Base-by-base conservation (phyloP, 2,113 vertebrate species). In the Daphoenositta chrysoptera region DNA sequence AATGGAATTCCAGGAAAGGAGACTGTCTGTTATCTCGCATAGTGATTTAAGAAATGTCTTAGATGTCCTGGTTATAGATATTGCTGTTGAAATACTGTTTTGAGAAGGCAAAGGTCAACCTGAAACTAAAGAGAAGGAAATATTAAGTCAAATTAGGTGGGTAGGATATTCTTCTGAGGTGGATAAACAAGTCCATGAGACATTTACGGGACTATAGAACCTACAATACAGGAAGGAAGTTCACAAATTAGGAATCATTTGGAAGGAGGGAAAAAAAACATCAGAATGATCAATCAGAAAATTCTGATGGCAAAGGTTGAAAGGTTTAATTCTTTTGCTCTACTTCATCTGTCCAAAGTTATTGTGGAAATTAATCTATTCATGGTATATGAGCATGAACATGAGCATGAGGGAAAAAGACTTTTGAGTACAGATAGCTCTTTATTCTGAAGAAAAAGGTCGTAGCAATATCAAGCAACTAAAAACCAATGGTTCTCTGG, bases 211-310 rank as follows among this genome's bases (percentile, higher is more conserved):
- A 56, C 19, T 72, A 11, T 7, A 73, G 19, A 60, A 65, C 13
- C 23, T 65, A 27, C 13, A 77, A 11, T 18, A 48, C 2, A 45
- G 24, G 57, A 48, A 65, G 7, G 22, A 87, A 65, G 4, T 57
- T 81, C 20, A 65, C 7, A 91, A 66, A 73, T 61, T 12, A 61
- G 7, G 57, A 94, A 50, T 50, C 7, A 28, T 61, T 64, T 51
- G 9, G 11, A 65, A 61, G 16, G 6, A 6, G 11, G 5, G 0
- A 2, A 12, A 4, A 31, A 60, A 64, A 8, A 3, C 27, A 39
- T 33, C 15, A 60, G 27, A 89, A 53, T 30, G 9, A 56, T 65
- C 11, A 58, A 35, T 58, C 13, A 33, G 60, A 87, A 87, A 78
- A 61, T 48, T 73, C 50, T 53, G 8, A 42, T 53, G 21, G 11